Evolutionary conservation across 1,140 invertebrate species (phyloP), one percentile per base, ranked within the genome.

Genomic region (Aleiodes sp.): DNA sequence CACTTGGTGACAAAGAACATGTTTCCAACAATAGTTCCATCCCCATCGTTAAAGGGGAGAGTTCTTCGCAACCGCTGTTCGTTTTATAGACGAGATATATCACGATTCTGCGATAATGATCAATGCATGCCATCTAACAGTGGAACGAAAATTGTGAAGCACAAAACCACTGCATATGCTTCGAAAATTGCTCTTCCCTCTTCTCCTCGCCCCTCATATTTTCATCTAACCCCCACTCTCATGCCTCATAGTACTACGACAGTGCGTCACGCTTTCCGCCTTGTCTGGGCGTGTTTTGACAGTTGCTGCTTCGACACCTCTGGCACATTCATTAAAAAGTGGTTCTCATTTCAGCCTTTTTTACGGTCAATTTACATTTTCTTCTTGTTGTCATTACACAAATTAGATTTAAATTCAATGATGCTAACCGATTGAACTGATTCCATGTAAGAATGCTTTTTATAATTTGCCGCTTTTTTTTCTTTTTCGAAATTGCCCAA

Each of bases 261-360:
- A 63, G 14, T 64, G 33, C 63, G 59, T 70, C 70, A 72, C 66
- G 52, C 69, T 74, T 70, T 67, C 71, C 33, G 59, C 43, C 37
- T 59, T 33, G 29, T 31, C 46, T 76, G 79, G 64, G 77, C 77
- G 76, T 86, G 84, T 86, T 85, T 85, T 86, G 84, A 86, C 84
- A 86, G 84, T 86, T 85, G 84, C 82, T 80, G 82, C 84, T 86
- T 80, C 78, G 81, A 86, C 84, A 86, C 84, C 84, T 85, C 82
- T 79, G 79, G 73, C 77, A 79, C 82, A 79, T 85, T 86, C 82
- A 85, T 85, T 84, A 84, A 71, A 71, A 81, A 82, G 83, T 78
- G 83, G 83, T 84, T 84, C 83, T 83, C 84, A 85, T 73, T 70
- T 61, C n/a, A n/a, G n/a, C 8, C 0, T 16, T 28, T 24, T 3